A percentile compares a stretch with the other conserved stretches of the same genome.
Evolutionary conservation across 2,888 invertebrate genomes (phyloP).

Genomic region (Emmelina monodactyla): DNA sequence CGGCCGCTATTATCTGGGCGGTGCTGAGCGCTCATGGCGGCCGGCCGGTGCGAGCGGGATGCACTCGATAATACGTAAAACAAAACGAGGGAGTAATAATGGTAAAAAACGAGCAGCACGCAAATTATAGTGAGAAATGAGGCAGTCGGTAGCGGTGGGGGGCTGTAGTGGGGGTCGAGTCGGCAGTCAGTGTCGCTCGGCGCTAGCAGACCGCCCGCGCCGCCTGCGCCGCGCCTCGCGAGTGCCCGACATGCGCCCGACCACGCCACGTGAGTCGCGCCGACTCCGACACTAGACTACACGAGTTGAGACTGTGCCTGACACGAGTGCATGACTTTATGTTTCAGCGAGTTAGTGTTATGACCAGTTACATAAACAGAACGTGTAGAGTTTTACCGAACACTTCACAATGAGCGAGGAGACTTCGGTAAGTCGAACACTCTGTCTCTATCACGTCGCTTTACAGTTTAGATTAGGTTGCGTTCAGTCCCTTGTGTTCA

Average conservation of each 20-base stretch:
- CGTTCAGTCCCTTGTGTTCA: slow-evolving; percentile 18
- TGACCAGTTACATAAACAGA: no score
- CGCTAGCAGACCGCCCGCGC: not conserved
- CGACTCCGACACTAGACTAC: not conserved
- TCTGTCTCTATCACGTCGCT: not conserved
- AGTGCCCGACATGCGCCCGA: not conserved
- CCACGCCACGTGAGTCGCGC: not conserved
- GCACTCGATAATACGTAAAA: slow-evolving; percentile 67
- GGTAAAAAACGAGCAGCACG: slow-evolving; percentile 66
- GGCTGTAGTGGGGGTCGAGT: slow-evolving; percentile 41
- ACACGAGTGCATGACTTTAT: not conserved
- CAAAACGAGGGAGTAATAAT: slow-evolving; percentile 67
- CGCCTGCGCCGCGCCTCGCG: no score
- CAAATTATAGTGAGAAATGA: slow-evolving; percentile 68
- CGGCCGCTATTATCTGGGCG: slow-evolving; percentile 64
- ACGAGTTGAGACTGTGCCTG: slow-evolving; percentile 1
- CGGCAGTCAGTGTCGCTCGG: not conserved
- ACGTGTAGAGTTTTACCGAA: not conserved
- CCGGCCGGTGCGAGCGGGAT: slow-evolving; percentile 66
- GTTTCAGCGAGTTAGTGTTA: not conserved
- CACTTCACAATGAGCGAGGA: not conserved
- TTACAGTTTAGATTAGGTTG: not conserved
- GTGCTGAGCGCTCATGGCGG: slow-evolving; percentile 60
- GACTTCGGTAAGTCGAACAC: not conserved
- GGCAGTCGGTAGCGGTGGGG: slow-evolving; percentile 67